phyloP scores from a whole-genome alignment of 1,140 invertebrate species.

The Hyles vespertilio region DNA sequence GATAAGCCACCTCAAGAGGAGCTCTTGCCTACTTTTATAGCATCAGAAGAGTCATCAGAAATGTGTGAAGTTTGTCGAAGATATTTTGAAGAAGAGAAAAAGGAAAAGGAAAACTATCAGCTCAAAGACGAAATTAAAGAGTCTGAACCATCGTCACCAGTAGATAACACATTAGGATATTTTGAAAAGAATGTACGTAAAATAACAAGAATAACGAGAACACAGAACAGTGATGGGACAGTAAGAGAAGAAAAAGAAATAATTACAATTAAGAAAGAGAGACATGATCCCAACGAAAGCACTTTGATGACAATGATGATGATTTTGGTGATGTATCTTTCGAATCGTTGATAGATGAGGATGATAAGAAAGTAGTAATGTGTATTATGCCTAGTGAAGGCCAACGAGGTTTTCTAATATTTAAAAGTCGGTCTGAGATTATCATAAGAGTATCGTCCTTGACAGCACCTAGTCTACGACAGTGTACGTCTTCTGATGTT shows the following conservation, averaged over 20 bases:
- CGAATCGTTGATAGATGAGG: slow-evolving; percentile 18
- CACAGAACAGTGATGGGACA: slow-evolving; percentile 35
- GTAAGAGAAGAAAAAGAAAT: slow-evolving; percentile 37
- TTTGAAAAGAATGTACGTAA: slow-evolving; percentile 35
- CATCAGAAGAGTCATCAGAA: slow-evolving; percentile 7
- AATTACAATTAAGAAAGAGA: slow-evolving; percentile 28
- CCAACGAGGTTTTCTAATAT: slow-evolving; percentile 16
- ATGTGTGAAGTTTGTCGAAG: slow-evolving; percentile 14
- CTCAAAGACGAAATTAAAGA: not conserved
- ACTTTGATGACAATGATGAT: slow-evolving; percentile 18
- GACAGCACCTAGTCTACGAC: slow-evolving; percentile 12
- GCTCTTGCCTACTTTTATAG: slow-evolving; percentile 2
- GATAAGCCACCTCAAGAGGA: slow-evolving; percentile 13
- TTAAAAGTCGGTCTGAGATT: slow-evolving; percentile 19
- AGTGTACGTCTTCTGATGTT: slow-evolving; percentile 16
- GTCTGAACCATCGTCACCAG: not conserved
- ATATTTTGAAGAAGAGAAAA: not conserved
- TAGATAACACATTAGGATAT: slow-evolving; percentile 26
- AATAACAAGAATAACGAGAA: slow-evolving; percentile 34
- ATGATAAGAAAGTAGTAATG: slow-evolving; percentile 21
- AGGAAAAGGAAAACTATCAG: slow-evolving; percentile 8
- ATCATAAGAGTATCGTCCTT: slow-evolving; percentile 9
- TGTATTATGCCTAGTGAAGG: slow-evolving; percentile 16
- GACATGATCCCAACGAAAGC: slow-evolving; percentile 30
- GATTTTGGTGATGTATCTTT: slow-evolving; percentile 19